phyloP scores from a whole-genome alignment of 2,797 vertebrate genomes.

The Manis crassicaudata region DNA sequence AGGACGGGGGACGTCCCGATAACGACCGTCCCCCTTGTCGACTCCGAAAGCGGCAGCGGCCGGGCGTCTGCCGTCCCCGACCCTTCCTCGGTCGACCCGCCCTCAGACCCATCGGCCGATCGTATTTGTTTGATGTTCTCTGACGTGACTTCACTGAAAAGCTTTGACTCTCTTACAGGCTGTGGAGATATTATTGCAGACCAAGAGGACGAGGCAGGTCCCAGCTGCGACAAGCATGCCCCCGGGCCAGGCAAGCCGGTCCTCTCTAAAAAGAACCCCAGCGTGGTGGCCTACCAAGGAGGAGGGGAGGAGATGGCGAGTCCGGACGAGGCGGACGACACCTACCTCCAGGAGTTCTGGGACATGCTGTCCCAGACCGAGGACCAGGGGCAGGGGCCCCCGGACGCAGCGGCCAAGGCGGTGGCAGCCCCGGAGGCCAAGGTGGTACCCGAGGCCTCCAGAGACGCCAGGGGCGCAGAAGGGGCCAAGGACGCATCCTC shows the following conservation, averaged over 20 bases:
- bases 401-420: conserved; percentile 69
- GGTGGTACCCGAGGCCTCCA: conserved; percentile 69
- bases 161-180: conserved; percentile 99
- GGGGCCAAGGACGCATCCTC: conserved; percentile 82
- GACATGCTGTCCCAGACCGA: conserved; percentile 94
- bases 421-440: neutral
- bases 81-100: conserved; percentile 91
- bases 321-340: conserved; percentile 95
- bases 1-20: conserved; percentile 87
- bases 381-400: conserved; percentile 69
- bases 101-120: conserved; percentile 92
- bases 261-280: conserved; percentile 88
- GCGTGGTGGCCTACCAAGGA: conserved; percentile 96
- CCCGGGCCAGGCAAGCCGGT: conserved; percentile 87
- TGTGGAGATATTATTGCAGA: conserved; percentile 99
- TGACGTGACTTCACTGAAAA: conserved; percentile 99
- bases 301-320: conserved; percentile 99
- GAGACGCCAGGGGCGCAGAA: conserved; percentile 73
- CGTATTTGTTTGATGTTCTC: conserved; percentile 95
- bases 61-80: conserved; percentile 90
- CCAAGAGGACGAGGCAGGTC: conserved; percentile 94
- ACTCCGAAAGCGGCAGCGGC: conserved; percentile 87
- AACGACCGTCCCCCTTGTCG: conserved; percentile 84
- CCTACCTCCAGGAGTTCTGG: conserved; percentile 96
- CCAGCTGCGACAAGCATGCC: conserved; percentile 89